These are phyloP conservation scores for Typhlomys cinereus DNA, from an alignment of 2,113 vertebrate genomes.

Conservation along the genomic window DNA sequence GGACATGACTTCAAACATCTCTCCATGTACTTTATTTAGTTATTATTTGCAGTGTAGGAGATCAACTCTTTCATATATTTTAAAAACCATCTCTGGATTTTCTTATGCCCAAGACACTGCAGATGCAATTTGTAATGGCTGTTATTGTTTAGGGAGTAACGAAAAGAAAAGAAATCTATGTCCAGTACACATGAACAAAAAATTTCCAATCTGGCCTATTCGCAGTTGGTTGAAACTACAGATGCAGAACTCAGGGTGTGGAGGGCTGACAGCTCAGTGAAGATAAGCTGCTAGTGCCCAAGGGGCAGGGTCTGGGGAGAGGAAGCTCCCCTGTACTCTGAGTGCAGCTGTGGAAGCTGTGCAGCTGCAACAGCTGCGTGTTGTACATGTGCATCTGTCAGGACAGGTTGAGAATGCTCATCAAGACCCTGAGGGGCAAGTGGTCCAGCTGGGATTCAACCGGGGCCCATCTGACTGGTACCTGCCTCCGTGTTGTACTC, in stretches of 20 bases:
- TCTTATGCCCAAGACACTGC: neutral
- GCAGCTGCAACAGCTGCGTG: no score
- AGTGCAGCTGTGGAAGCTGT: no score
- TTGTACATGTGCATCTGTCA: no score
- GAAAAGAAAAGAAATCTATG: neutral
- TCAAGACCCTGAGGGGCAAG: neutral
- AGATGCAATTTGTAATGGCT: neutral
- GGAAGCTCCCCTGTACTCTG: no score
- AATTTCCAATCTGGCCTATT: neutral
- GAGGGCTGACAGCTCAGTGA: neutral
- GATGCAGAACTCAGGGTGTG: neutral
- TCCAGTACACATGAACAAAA: neutral
- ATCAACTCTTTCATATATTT: neutral
- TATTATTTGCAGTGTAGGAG: no score
- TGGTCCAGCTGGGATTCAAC: neutral
- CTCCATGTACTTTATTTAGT: no score
- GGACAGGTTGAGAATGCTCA: no score
- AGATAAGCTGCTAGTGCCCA: neutral
- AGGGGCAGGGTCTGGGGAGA: neutral
- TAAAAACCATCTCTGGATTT: neutral
- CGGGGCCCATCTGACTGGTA: no score
- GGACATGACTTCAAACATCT: neutral
- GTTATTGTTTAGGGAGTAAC: neutral
- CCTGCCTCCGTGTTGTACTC: no score
- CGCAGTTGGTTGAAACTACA: neutral